These are phyloP conservation scores for Prenolepis imparis DNA, from an alignment of 2,888 invertebrate genomes.

Conservation along the genomic window DNA sequence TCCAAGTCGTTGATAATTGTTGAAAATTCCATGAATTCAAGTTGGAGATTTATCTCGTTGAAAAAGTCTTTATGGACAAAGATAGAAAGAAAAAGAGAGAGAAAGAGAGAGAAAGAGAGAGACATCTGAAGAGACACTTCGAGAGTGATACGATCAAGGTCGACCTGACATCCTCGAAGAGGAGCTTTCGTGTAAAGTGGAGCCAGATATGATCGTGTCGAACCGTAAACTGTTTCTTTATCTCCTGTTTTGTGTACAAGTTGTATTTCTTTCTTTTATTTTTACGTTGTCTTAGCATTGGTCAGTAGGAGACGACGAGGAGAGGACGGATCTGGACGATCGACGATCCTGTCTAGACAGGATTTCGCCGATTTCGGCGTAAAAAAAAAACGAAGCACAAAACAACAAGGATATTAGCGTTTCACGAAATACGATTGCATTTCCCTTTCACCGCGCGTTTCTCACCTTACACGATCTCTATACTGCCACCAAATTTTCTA, in stretches of 20 bases:
- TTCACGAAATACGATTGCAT: constrained; percentile 60
- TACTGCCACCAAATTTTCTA: constrained; percentile 79
- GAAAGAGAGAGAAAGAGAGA: not conserved
- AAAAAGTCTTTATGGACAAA: constrained; percentile 31
- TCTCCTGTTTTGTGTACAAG: constrained; percentile 47
- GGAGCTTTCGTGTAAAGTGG: constrained; percentile 35
- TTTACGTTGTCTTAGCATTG: constrained; percentile 62
- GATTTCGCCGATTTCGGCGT: constrained; percentile 38
- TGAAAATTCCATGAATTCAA: constrained; percentile 44
- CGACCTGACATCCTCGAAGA: constrained; percentile 53
- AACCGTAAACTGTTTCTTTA: constrained; percentile 58
- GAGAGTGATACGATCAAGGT: constrained; percentile 38
- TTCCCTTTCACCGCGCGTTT: constrained; percentile 73
- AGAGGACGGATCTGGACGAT: constrained; percentile 45
- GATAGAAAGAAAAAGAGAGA: not conserved
- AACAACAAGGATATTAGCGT: constrained; percentile 37
- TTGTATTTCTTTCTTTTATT: constrained; percentile 46
- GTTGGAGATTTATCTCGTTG: constrained; percentile 55
- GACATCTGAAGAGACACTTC: constrained; percentile 40
- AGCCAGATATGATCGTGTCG: constrained; percentile 39
- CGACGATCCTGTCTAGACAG: constrained; percentile 10
- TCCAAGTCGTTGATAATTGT: constrained; percentile 49
- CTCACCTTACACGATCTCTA: constrained; percentile 80
- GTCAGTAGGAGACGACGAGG: constrained; percentile 46
- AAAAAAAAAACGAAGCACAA: constrained; percentile 56